phyloP scores from a whole-genome alignment of 2,113 vertebrate genomes.

The Ophthalmolycus amberensis region DNA sequence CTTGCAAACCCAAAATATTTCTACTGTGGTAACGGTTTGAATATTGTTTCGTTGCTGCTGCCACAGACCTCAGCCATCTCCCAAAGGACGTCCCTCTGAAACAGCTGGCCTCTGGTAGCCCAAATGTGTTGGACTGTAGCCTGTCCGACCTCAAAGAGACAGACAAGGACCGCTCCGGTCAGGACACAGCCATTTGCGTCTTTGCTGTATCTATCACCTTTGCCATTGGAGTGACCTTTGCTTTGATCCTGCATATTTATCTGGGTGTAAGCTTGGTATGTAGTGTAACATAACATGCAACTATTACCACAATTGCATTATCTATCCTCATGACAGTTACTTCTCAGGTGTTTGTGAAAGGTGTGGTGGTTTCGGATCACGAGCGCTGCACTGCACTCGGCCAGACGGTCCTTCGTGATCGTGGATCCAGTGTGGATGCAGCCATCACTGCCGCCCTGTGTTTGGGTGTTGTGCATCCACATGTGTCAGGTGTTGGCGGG shows the following conservation, averaged over 20 bases:
- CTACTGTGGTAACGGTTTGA: not conserved
- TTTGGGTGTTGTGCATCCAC: slow-evolving; percentile 87
- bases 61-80: slow-evolving; percentile 83
- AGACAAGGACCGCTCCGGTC: slow-evolving; percentile 76
- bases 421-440: slow-evolving; percentile 90
- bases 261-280: slow-evolving; percentile 87
- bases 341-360: slow-evolving; percentile 84
- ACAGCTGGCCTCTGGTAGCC: slow-evolving; percentile 85
- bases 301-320: not conserved
- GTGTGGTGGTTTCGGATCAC: slow-evolving; percentile 86
- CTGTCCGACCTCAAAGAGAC: slow-evolving; percentile 82
- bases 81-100: slow-evolving; percentile 85
- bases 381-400: slow-evolving; percentile 84
- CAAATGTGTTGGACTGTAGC: slow-evolving; percentile 83
- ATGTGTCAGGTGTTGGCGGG: slow-evolving; percentile 90
- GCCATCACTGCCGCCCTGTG: slow-evolving; percentile 87
- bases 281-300: not conserved
- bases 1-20: not conserved
- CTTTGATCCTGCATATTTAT: slow-evolving; percentile 88
- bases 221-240: slow-evolving; percentile 85
- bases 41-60: slow-evolving; percentile 54
- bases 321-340: not conserved
- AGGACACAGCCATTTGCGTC: slow-evolving; percentile 81
- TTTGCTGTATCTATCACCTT: slow-evolving; percentile 84
- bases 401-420: slow-evolving; percentile 82